Percentiles rank a stretch among this genome's conserved stretches.
Evolutionary conservation across 2,888 invertebrate genomes (phyloP).

Genomic region (Sepioteuthis lessoniana): DNA sequence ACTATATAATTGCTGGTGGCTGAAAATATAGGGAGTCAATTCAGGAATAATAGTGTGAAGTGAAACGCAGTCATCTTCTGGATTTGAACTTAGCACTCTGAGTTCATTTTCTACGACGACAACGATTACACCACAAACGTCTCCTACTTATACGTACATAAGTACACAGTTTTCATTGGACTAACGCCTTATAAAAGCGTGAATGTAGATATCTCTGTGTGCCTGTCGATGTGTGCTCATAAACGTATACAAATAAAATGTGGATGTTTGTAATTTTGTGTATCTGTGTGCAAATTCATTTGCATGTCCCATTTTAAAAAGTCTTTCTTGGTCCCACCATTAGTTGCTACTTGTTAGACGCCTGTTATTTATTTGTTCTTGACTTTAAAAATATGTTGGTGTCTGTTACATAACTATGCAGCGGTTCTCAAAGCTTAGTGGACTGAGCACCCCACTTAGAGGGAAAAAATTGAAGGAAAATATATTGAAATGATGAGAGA

Average conservation of each 20-base stretch:
- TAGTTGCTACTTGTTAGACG: neutral
- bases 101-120: too few species aligned
- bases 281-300: neutral
- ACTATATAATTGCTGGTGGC: too few species aligned
- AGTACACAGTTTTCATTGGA: too few species aligned
- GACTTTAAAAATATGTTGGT: neutral
- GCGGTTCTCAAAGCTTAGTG: neutral
- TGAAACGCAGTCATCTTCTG: too few species aligned
- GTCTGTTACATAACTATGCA: neutral
- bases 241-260: neutral
- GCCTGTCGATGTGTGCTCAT: neutral
- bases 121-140: too few species aligned
- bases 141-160: too few species aligned
- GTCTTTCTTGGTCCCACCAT: neutral
- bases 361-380: neutral
- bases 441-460: neutral
- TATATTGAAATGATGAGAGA: conserved; percentile 18
- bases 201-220: too few species aligned
- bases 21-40: too few species aligned
- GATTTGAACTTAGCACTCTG: too few species aligned
- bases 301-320: neutral
- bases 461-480: neutral
- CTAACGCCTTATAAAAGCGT: too few species aligned
- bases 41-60: too few species aligned
- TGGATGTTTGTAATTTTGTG: neutral